These are phyloP conservation scores for Dipodomys stephensi DNA, from an alignment of 2,113 vertebrate species.

Conservation along the genomic window DNA sequence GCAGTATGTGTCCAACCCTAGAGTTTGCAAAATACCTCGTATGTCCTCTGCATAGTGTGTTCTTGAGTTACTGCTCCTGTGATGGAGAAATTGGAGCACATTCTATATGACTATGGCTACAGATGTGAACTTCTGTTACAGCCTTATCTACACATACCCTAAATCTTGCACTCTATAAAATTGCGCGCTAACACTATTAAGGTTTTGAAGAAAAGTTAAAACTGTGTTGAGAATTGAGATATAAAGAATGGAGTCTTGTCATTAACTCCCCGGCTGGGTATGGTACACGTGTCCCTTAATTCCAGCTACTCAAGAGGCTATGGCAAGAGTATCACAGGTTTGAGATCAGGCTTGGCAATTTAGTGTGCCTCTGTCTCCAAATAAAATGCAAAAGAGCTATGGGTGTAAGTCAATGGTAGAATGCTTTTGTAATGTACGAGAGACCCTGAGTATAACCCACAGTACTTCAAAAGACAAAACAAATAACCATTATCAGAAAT, in stretches of 20 bases:
- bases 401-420: background rate
- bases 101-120: background rate
- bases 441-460: background rate
- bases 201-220: background rate
- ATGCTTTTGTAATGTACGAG: background rate
- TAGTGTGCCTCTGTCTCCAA: background rate
- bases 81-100: background rate
- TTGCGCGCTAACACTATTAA: background rate
- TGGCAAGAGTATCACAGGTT: background rate
- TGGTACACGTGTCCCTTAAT: background rate
- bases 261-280: background rate
- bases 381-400: background rate
- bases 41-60: background rate
- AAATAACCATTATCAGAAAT: background rate
- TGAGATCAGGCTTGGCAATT: background rate
- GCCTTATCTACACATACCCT: background rate
- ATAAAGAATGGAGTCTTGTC: background rate
- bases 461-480: background rate
- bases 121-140: background rate
- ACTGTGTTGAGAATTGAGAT: background rate
- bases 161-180: background rate
- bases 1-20: background rate
- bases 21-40: background rate
- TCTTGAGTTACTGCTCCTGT: background rate
- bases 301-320: background rate